These are phyloP conservation scores for Bubo bubo DNA, from an alignment of 2,113 vertebrate species.

Conservation along the genomic window DNA sequence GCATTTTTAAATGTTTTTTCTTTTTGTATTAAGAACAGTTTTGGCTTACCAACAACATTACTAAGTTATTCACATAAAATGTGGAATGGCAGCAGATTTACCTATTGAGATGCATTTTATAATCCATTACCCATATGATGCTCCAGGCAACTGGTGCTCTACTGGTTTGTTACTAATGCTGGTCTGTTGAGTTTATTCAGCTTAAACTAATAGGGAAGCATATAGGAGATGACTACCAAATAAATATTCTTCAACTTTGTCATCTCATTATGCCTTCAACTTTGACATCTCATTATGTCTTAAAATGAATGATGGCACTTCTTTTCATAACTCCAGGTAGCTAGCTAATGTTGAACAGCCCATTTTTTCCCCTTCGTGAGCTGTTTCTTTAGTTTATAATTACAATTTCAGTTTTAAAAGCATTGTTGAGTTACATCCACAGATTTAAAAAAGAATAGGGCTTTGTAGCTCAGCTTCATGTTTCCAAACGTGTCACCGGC, in stretches of 20 bases:
- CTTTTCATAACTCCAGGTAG: neutral
- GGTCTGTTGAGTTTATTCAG: constrained; percentile 26
- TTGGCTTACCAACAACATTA: neutral
- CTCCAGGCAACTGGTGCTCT: neutral
- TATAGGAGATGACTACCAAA: constrained; percentile 11
- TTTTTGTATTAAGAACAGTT: neutral
- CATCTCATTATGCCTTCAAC: neutral
- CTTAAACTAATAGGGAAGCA: neutral
- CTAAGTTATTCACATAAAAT: neutral
- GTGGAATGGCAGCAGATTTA: neutral
- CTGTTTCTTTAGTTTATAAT: neutral
- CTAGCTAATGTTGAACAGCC: neutral
- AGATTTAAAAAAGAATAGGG: neutral
- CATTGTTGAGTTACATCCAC: neutral
- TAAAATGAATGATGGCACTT: neutral
- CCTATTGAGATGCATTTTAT: constrained; percentile 17
- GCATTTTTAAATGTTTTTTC: neutral
- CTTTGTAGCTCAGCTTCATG: neutral
- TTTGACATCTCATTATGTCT: neutral
- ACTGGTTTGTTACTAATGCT: constrained; percentile 16
- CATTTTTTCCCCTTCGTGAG: neutral
- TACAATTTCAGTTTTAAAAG: neutral
- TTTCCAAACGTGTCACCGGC: neutral
- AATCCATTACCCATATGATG: constrained; percentile 13
- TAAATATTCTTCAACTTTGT: constrained; percentile 12